Evolutionary conservation across 2,888 invertebrate species (phyloP), one percentile per base, ranked within the genome.

Genomic region (Hypomecis atomaria): DNA sequence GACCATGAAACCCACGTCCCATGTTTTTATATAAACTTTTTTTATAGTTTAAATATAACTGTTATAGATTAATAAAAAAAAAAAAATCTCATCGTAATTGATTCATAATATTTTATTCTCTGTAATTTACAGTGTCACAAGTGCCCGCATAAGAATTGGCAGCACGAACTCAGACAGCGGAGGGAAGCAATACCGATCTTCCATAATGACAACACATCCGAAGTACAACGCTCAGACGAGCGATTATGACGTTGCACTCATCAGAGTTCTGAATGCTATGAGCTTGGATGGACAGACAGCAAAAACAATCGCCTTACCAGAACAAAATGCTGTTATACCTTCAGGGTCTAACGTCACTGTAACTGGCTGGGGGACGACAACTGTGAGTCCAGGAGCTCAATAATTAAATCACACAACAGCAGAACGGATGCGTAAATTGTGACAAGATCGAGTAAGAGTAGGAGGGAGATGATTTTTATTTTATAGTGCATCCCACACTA

Each of bases 201-300:
- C 74, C 0, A 48, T 56, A 0, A 78, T 87, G 11, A 67, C 59
- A 0, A 71, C 70, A 0, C 94, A 94, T 68, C 88, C 90, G 0
- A 53, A 69, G 0, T 94, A 90, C 74, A 85, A 93, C 65, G 23
- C 69, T 0, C n/a, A 10, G 0, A 85, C 82, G 0, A 78, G 78
- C 8, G 92, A 94, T 71, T 92, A 89, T 60, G 94, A 94, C 50
- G 85, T 93, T 0, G 94, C 84, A 0, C 66, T 93, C 4, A 76
- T 94, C 23, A 76, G 75, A 38, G 75, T 93, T 0, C 4, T 60
- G 0, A 75, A 76, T 9, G 66, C 76, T 0, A 93, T 94, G 71
- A 67, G 54, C 0, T 72, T 89, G 23, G 85, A 87, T 63, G 81
- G 86, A 0, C 76, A 61, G 0, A 86, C 69, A 1, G 79, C 84